Conservation (phyloP, 2,113 vertebrate genomes). For the Scortum barcoo region DNA sequence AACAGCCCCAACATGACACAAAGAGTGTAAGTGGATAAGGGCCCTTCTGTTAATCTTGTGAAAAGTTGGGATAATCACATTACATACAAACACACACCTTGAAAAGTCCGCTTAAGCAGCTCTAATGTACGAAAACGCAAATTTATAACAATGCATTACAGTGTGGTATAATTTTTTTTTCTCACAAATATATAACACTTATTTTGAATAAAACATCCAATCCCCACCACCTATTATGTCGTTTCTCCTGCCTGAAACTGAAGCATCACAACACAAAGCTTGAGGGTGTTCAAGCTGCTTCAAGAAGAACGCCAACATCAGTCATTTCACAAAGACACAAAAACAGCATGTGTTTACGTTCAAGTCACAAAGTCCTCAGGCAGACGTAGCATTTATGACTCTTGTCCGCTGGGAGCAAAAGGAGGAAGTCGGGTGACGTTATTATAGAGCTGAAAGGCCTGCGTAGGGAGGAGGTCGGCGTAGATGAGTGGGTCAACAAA, state of each 20-base stretch:
- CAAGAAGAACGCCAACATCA: neutral
- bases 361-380: neutral
- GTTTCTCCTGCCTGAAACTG: neutral
- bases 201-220: neutral
- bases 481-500: neutral
- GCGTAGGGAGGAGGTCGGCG: neutral
- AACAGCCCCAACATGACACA: conserved; percentile 14
- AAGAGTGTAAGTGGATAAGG: conserved; percentile 30
- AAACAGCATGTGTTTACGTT: neutral
- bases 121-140: neutral
- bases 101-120: neutral
- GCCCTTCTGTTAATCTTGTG: conserved; percentile 34
- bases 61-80: conserved; percentile 42
- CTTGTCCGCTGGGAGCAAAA: neutral
- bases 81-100: conserved; percentile 17
- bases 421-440: conserved; percentile 6
- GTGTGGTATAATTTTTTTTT: no score
- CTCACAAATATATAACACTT: no score
- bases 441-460: neutral
- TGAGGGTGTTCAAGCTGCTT: neutral
- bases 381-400: neutral
- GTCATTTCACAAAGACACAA: neutral
- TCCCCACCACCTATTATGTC: neutral
- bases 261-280: neutral
- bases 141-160: neutral